Evolutionary conservation across 2,888 invertebrate species (phyloP).

Genomic region (Dascillus cervinus): DNA sequence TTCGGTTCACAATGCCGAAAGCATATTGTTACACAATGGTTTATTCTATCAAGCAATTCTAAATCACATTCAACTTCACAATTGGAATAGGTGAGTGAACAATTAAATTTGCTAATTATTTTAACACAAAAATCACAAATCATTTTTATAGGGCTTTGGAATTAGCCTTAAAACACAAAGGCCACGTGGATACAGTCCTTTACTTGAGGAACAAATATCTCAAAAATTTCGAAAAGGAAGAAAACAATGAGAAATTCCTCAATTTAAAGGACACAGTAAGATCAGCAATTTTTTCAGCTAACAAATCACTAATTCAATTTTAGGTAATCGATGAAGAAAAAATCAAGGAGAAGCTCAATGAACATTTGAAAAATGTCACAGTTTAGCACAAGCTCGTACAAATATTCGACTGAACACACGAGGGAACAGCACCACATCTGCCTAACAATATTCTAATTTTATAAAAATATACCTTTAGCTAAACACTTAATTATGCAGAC

Average conservation of each 20-base stretch:
- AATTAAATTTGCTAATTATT: slow-evolving; percentile 1
- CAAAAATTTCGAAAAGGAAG: slow-evolving; percentile 48
- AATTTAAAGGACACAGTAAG: slow-evolving; percentile 40
- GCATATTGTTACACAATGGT: slow-evolving; percentile 59
- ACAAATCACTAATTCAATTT: slow-evolving; percentile 15
- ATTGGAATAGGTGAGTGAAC: slow-evolving; percentile 59
- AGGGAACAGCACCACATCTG: too few relatives aligned
- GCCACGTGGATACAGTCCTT: slow-evolving; percentile 65
- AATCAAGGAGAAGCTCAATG: slow-evolving; percentile 43
- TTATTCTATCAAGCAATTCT: slow-evolving; percentile 62
- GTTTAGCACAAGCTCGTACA: too few relatives aligned
- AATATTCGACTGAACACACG: too few relatives aligned
- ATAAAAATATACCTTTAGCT: too few relatives aligned
- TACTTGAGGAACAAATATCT: slow-evolving; percentile 58
- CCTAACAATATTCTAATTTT: too few relatives aligned
- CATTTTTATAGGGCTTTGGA: slow-evolving; percentile 57
- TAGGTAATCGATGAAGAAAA: slow-evolving; percentile 45
- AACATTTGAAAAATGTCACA: too few relatives aligned
- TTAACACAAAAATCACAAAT: slow-evolving; percentile 2
- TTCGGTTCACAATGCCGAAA: slow-evolving; percentile 62
- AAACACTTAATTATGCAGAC: too few relatives aligned
- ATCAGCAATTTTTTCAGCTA: background rate
- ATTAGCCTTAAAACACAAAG: slow-evolving; percentile 64
- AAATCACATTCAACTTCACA: slow-evolving; percentile 61
- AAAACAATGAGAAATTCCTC: slow-evolving; percentile 50